These are phyloP conservation scores for Artemia franciscana DNA, from an alignment of 1,140 invertebrate genomes.

Conservation along the genomic window DNA sequence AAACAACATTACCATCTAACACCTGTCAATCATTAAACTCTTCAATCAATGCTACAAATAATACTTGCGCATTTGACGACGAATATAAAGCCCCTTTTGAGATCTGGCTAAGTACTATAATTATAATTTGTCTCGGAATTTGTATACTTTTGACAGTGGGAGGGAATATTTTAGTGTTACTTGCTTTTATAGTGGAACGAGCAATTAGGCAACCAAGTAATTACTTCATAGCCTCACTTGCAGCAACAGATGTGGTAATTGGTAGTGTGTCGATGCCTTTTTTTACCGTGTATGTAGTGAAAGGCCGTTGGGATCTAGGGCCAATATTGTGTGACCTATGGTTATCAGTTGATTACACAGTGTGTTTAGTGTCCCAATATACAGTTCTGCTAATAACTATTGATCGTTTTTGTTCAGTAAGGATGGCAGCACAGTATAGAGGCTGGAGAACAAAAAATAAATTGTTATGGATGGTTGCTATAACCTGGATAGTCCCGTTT, in stretches of 20 bases:
- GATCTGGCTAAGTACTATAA: slow-evolving; percentile 71
- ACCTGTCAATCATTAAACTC: slow-evolving; percentile 20
- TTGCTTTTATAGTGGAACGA: slow-evolving; percentile 89
- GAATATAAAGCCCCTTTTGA: slow-evolving; percentile 46
- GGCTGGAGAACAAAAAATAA: slow-evolving; percentile 86
- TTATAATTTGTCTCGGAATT: slow-evolving; percentile 63
- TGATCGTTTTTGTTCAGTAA: slow-evolving; percentile 95
- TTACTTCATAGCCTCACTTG: slow-evolving; percentile 95
- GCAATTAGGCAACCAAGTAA: slow-evolving; percentile 95
- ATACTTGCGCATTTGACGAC: slow-evolving; percentile 12
- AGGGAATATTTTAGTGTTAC: slow-evolving; percentile 85
- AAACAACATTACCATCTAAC: slow-evolving; percentile 13
- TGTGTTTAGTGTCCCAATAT: slow-evolving; percentile 95
- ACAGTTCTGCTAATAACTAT: slow-evolving; percentile 96
- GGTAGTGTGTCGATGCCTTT: slow-evolving; percentile 86
- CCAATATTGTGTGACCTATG: slow-evolving; percentile 84
- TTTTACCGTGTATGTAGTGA: slow-evolving; percentile 84
- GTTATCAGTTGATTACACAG: slow-evolving; percentile 96
- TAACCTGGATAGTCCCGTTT: slow-evolving; percentile 94
- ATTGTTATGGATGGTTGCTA: slow-evolving; percentile 75
- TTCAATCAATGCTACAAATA: slow-evolving; percentile 16
- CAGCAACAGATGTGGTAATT: slow-evolving; percentile 92
- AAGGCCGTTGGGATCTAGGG: slow-evolving; percentile 89
- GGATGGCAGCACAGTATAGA: slow-evolving; percentile 90
- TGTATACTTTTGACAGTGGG: slow-evolving; percentile 78